phyloP scores from a whole-genome alignment of 1,140 invertebrate species.

The Drosophila sulfurigaster region DNA sequence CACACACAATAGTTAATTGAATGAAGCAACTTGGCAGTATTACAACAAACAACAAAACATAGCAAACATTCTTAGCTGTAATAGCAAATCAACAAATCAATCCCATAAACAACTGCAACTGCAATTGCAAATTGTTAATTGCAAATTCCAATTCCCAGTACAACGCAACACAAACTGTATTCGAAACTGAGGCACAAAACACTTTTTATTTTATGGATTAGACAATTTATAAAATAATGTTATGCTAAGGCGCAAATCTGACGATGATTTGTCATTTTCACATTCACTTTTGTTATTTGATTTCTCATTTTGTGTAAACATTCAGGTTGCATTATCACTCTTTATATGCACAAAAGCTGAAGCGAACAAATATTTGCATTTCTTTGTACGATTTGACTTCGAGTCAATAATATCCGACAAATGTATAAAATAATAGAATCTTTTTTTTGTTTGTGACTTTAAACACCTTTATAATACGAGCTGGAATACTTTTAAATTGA shows the following conservation, averaged over 20 bases:
- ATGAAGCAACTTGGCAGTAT: conserved; percentile 65
- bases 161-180: conserved; percentile 27
- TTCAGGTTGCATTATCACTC: too few relatives aligned
- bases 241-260: neutral
- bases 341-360: neutral
- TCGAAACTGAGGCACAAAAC: conserved; percentile 11
- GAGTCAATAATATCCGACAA: too few relatives aligned
- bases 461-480: too few relatives aligned
- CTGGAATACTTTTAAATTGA: too few relatives aligned
- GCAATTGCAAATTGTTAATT: neutral
- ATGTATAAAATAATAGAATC: too few relatives aligned
- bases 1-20: conserved; percentile 5
- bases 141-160: conserved; percentile 2
- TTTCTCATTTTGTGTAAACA: too few relatives aligned
- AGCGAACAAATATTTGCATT: neutral
- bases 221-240: conserved; percentile 45
- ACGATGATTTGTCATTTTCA: neutral
- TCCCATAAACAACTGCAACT: conserved; percentile 13
- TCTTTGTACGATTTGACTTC: neutral
- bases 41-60: conserved; percentile 37
- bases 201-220: conserved; percentile 37
- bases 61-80: conserved; percentile 56
- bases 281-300: neutral
- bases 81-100: neutral
- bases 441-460: too few relatives aligned